Evolutionary conservation across 2,797 vertebrate species (phyloP).

Genomic region (Eospalax fontanierii): DNA sequence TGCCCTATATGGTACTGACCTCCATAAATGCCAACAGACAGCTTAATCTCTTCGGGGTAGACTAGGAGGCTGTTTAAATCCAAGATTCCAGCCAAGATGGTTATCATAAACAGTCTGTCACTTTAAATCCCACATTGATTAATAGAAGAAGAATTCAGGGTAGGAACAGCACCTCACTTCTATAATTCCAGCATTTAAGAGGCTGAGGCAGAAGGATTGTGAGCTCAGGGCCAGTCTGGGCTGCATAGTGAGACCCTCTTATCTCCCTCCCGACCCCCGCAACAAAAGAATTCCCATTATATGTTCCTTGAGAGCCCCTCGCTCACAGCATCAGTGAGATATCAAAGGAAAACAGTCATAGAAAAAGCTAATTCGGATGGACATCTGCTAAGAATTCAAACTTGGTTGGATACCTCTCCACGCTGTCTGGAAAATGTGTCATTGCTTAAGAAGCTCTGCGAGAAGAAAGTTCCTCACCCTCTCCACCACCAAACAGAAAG

Average conservation of each 20-base stretch:
- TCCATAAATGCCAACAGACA: neutral
- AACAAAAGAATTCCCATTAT: neutral
- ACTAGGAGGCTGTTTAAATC: neutral
- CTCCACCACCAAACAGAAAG: neutral
- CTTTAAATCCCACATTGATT: too few species aligned
- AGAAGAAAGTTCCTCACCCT: neutral
- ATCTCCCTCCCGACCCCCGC: too few species aligned
- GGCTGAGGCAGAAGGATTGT: neutral
- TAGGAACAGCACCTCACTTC: neutral
- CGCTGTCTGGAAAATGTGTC: neutral
- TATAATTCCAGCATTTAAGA: neutral
- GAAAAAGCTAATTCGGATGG: neutral
- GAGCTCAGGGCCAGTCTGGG: neutral
- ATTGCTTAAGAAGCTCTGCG: neutral
- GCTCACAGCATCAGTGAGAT: neutral
- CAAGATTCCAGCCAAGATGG: neutral
- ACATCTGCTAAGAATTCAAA: conserved; percentile 23
- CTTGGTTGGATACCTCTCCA: neutral
- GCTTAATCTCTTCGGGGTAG: neutral
- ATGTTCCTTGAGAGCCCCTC: neutral
- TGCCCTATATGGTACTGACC: neutral
- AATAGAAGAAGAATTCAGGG: neutral
- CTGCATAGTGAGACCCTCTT: neutral
- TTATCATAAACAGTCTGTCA: neutral
- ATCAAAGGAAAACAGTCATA: neutral